Base-by-base conservation (phyloP, 2,113 vertebrate genomes). In the Siniperca knerii region DNA sequence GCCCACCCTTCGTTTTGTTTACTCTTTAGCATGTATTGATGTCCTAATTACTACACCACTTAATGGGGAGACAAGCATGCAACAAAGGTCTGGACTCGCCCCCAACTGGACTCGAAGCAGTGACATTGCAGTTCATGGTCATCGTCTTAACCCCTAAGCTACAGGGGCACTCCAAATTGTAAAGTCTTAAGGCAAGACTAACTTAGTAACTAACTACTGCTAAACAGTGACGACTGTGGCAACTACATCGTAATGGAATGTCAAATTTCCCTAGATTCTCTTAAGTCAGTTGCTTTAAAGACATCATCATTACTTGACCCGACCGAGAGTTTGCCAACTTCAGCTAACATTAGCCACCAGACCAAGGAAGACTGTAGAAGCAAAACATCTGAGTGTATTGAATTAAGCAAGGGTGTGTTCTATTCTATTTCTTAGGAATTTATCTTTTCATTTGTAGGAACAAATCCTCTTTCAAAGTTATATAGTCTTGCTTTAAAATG, bases 21-120 rank as follows among this genome's bases (percentile, higher is more conserved):
- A 44, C 12, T 11, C 50, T 66, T 87, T 8, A 67, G n/a, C 50
- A 29, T 54, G 42, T 70, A 66, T 25, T 66, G 46, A 62, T 67
- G 33, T 64, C 13, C 15, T 79, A 23, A 75, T 82, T 54, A 77
- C 70, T 21, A 15, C 9, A 23, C 1, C 23, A 35, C 21, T 25
- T 82, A 29, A 50, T 25, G 9, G 33, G 42, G 0, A 48, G 40
- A 67, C 70, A 79, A 29, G 29, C 29, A 29, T 29, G 29, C 29
- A 29, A 29, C 29, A 29, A 29, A 29, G 29, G 29, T 29, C 25
- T 25, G 25, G 25, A 25, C 25, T 25, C 25, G 25, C 25, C 29
- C 29, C 29, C 29, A 29, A 29, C 29, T 29, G 29, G 29, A 29
- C 29, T 29, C 29, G 29, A 29, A 29, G 29, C 29, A 29, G 29